Conservation (phyloP, 2,797 vertebrate species). For the Arremon brunneinucha region DNA sequence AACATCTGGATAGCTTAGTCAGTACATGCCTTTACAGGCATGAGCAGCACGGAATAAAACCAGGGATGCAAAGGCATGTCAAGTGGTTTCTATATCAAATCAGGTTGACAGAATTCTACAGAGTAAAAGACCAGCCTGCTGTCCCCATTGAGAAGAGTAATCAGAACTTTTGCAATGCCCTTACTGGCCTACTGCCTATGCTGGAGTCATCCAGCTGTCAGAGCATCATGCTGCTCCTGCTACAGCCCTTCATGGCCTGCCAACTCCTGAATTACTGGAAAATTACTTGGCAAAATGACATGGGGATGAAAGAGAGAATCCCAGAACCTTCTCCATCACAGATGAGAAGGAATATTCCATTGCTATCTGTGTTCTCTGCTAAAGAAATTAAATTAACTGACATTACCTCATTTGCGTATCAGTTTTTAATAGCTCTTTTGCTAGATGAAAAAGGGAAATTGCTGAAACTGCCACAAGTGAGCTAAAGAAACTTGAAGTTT, state of each 20-base stretch:
- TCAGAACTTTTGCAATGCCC: not conserved
- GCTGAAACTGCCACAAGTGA: not conserved
- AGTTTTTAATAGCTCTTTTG: not conserved
- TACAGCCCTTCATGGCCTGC: not conserved
- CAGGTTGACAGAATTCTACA: not conserved
- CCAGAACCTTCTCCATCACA: not conserved
- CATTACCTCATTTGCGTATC: not conserved
- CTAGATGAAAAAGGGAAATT: not conserved
- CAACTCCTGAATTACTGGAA: slow-evolving; percentile 34
- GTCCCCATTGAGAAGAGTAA: not conserved
- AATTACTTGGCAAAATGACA: slow-evolving; percentile 6
- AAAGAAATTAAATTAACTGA: not conserved
- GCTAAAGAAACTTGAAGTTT: not conserved
- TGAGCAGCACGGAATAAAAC: not conserved
- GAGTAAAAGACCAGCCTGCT: not conserved
- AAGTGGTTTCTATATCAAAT: not conserved
- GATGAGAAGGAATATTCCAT: slow-evolving; percentile 19
- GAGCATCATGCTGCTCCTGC: not conserved
- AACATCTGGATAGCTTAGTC: not conserved
- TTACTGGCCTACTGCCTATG: not conserved
- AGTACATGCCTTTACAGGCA: not conserved
- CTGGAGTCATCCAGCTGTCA: slow-evolving; percentile 24
- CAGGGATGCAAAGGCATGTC: not conserved
- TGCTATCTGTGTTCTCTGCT: not conserved
- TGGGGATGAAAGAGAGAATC: not conserved